These are phyloP conservation scores for Sceloporus undulatus DNA, from an alignment of 2,113 vertebrate species.

Conservation along the genomic window DNA sequence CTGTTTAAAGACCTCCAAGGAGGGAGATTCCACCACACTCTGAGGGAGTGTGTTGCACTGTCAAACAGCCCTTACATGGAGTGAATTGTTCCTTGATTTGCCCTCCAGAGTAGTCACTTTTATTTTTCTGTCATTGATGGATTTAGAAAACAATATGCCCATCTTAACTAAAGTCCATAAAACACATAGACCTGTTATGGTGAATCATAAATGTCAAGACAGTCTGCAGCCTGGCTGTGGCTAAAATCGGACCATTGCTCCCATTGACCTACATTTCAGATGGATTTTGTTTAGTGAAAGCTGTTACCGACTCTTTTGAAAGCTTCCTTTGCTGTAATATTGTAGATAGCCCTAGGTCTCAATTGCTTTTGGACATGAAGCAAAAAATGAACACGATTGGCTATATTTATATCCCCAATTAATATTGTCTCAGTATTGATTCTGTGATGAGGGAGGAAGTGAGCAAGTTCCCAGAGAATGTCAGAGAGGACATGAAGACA, in stretches of 20 bases:
- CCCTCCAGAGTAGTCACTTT: constrained; percentile 29
- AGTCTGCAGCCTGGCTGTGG: constrained; percentile 24
- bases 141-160: not conserved
- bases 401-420: constrained; percentile 20
- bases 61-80: not conserved
- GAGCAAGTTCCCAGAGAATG: not conserved
- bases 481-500: not conserved
- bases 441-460: not conserved
- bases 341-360: not conserved
- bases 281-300: constrained; percentile 6
- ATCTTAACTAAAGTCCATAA: not conserved
- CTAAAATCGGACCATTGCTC: constrained; percentile 30
- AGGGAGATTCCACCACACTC: too few species aligned
- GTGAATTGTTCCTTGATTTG: constrained; percentile 13
- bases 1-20: too few species aligned
- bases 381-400: constrained; percentile 5
- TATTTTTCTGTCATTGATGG: constrained; percentile 9
- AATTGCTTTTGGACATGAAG: constrained; percentile 19
- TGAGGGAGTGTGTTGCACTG: too few species aligned
- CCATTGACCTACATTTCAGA: constrained; percentile 30
- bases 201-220: fast-evolving
- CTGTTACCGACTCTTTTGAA: constrained; percentile 26
- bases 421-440: constrained; percentile 22
- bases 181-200: not conserved
- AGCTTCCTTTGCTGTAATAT: constrained; percentile 28